Conservation (phyloP, 2,113 vertebrate species). For the Panthera uncia region DNA sequence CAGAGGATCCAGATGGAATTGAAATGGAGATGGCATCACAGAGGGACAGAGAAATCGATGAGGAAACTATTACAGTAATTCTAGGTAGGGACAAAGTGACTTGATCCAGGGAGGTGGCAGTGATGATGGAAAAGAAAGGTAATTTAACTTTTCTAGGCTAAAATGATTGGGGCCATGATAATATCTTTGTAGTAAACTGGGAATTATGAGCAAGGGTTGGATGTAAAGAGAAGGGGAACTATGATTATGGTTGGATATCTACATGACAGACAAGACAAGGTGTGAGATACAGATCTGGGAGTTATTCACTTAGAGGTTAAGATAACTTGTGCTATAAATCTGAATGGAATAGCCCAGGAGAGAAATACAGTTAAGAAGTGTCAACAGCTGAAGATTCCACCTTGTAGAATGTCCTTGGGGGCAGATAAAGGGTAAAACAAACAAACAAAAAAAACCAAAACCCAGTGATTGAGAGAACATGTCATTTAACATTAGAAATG, state of each 20-base stretch:
- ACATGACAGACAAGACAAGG: not conserved
- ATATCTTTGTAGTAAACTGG: not conserved
- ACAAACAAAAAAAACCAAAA: not conserved
- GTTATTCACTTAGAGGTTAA: not conserved
- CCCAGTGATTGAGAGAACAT: not conserved
- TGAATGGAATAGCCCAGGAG: not conserved
- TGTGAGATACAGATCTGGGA: not conserved
- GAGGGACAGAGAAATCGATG: not conserved
- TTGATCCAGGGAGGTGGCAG: not conserved
- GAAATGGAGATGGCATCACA: not conserved
- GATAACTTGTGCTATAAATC: not conserved
- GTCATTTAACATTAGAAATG: not conserved
- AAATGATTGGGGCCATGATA: not conserved
- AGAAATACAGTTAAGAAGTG: not conserved
- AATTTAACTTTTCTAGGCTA: not conserved
- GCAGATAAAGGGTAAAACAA: not conserved
- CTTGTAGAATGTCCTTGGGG: not conserved
- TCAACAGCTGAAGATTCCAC: not conserved
- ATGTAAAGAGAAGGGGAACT: not conserved
- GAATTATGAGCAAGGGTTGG: not conserved
- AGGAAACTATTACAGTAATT: not conserved
- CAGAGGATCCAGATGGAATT: not conserved
- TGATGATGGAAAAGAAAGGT: not conserved
- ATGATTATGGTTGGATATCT: not conserved
- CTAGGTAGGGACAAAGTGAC: not conserved